Conservation (phyloP, 2,888 invertebrate genomes). For the Diarsia mendica region DNA sequence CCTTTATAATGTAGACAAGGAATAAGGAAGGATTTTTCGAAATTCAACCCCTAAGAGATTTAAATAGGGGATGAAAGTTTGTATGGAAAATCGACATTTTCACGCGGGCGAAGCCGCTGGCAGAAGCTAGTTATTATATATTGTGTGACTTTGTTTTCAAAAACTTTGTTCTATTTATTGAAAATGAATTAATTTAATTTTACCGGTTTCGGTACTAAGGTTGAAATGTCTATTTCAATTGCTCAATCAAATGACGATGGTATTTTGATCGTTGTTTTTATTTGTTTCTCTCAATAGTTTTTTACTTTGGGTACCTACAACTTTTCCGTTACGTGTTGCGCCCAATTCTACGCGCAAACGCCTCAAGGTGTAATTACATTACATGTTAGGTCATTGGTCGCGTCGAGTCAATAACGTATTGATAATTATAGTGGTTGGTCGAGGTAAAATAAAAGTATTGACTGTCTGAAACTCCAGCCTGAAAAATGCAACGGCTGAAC, state of each 20-base stretch:
- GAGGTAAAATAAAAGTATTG: constrained; percentile 33
- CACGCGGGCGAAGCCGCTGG: no score
- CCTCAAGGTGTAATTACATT: constrained; percentile 49
- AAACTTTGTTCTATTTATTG: no score
- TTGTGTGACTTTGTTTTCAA: no score
- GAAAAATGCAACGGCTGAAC: constrained; percentile 34
- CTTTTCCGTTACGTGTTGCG: constrained; percentile 35
- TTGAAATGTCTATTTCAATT: constrained; percentile 5
- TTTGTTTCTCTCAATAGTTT: constrained; percentile 8
- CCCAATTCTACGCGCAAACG: constrained; percentile 11
- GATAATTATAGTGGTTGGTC: constrained; percentile 5
- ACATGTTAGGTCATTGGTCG: constrained; percentile 43
- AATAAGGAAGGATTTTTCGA: no score
- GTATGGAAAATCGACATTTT: no score
- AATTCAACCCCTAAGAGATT: no score
- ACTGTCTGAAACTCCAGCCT: constrained; percentile 24
- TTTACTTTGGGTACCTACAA: constrained; percentile 3
- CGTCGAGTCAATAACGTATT: constrained; percentile 30
- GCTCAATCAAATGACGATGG: not conserved
- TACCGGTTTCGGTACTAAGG: not conserved
- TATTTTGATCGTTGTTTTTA: not conserved
- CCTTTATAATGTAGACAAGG: no score
- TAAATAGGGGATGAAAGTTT: no score
- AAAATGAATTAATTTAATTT: constrained; percentile 1
- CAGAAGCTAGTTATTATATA: no score